Conservation (phyloP, 1,140 invertebrate species). For the Macrocentrus cingulum region DNA sequence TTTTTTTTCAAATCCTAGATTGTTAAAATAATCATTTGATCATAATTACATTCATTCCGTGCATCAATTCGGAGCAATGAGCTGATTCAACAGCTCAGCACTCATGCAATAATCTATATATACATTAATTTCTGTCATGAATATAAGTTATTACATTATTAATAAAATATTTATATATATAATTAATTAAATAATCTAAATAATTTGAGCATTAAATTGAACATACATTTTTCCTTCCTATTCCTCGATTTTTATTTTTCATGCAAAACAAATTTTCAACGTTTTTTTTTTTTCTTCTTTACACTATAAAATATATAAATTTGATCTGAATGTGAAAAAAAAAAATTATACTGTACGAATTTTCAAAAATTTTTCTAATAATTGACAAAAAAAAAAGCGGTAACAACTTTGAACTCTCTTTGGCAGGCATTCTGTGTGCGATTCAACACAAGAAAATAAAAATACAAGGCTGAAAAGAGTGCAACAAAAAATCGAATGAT, state of each 20-base stretch:
- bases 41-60: conserved; percentile 7
- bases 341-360: no score
- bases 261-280: no score
- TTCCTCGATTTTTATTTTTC: no score
- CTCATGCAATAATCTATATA: conserved; percentile 25
- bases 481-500: not conserved
- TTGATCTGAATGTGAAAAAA: no score
- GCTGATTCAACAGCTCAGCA: not conserved
- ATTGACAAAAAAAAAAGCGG: no score
- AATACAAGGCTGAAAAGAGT: not conserved
- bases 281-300: no score
- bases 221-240: not conserved
- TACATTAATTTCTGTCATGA: conserved; percentile 40
- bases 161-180: conserved; percentile 16
- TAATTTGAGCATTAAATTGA: conserved; percentile 40
- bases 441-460: conserved; percentile 1
- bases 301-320: no score
- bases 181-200: conserved; percentile 16
- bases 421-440: conserved; percentile 9
- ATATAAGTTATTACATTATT: conserved; percentile 51
- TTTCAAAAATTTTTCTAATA: no score
- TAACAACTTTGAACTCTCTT: conserved; percentile 4
- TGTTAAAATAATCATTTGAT: no score
- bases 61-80: not conserved
- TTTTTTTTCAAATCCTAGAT: no score